Conservation (phyloP, 2,888 invertebrate species). For the Sylvicola fuscatus region DNA sequence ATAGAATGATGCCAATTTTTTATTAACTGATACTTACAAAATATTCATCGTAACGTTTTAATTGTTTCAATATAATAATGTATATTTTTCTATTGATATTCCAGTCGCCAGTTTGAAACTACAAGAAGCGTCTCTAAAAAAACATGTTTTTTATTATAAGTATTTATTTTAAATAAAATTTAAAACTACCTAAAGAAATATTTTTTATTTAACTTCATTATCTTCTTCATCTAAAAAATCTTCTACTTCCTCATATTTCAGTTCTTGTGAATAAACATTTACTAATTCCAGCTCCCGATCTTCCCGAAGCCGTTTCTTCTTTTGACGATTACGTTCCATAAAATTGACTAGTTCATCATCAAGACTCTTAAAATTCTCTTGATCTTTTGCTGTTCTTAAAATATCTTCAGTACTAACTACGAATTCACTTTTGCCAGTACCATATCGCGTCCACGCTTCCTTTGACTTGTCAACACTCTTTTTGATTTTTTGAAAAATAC, state of each 20-base stretch:
- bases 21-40: not conserved
- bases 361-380: not conserved
- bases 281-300: not conserved
- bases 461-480: conserved; percentile 30
- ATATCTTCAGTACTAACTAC: not conserved
- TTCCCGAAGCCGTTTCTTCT: not conserved
- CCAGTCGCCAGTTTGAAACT: too few relatives aligned
- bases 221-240: conserved; percentile 14
- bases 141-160: too few relatives aligned
- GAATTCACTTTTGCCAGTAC: conserved; percentile 5
- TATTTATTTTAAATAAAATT: too few relatives aligned
- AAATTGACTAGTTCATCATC: conserved; percentile 3
- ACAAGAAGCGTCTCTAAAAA: not conserved
- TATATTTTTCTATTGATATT: not conserved
- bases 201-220: conserved; percentile 1
- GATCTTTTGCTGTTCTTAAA: conserved; percentile 1
- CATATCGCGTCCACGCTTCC: conserved; percentile 29
- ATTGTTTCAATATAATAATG: not conserved
- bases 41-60: too few relatives aligned
- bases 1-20: conserved; percentile 4
- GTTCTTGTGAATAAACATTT: conserved; percentile 7
- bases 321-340: conserved; percentile 2
- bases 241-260: not conserved
- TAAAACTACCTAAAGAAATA: too few relatives aligned
- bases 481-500: conserved; percentile 36